Evolutionary conservation across 2,888 invertebrate genomes (phyloP).

Genomic region (Melieria picta): DNA sequence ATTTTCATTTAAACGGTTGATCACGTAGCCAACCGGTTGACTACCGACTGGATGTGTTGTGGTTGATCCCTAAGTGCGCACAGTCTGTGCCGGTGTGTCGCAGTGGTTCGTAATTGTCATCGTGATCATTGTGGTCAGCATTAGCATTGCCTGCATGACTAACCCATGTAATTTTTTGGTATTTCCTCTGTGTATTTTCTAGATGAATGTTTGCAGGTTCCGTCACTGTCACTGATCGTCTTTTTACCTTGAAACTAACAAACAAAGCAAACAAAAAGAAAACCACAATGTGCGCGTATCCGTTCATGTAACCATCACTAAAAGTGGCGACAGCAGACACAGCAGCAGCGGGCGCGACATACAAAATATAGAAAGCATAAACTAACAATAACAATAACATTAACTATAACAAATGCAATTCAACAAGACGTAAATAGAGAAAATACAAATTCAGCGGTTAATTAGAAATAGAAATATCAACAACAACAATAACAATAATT

Average conservation of each 20-base stretch:
- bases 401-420: constrained; percentile 22
- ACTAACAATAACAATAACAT: constrained; percentile 7
- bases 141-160: constrained; percentile 8
- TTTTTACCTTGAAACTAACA: constrained; percentile 27
- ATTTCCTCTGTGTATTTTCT: constrained; percentile 56
- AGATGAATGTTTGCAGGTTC: constrained; percentile 59
- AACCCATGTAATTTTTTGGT: constrained; percentile 48
- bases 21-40: too few relatives aligned
- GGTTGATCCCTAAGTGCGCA: too few relatives aligned
- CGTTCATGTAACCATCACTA: background rate
- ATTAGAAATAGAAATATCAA: too few relatives aligned
- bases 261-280: constrained; percentile 3
- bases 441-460: too few relatives aligned
- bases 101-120: too few relatives aligned
- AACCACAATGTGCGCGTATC: background rate
- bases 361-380: constrained; percentile 26
- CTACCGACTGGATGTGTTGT: too few relatives aligned
- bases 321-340: background rate
- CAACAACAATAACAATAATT: constrained; percentile 39
- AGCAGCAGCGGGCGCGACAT: background rate
- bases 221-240: constrained; percentile 34
- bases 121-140: too few relatives aligned
- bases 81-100: too few relatives aligned
- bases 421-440: too few relatives aligned
- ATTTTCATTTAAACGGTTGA: too few relatives aligned